Base-by-base conservation (phyloP, 1,140 invertebrate species). In the Lepidostoma basale region DNA sequence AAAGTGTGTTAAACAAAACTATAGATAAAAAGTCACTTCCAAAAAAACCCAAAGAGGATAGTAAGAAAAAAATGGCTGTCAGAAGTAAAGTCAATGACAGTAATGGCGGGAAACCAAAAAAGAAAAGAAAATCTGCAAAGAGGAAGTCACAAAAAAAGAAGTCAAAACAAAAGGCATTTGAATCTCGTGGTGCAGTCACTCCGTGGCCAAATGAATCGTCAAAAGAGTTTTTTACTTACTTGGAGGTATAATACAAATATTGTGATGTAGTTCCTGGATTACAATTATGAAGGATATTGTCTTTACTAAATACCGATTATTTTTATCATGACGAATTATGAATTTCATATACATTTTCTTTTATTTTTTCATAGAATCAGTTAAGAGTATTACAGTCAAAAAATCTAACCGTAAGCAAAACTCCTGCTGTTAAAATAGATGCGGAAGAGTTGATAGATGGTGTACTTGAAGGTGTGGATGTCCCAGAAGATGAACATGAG, bases 211-310 rank as follows among this genome's bases (percentile, higher is more conserved):
- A 70, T 40, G 59, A 77, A 49, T 74, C 80, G 45, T 77, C 74
- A 52, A 78, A 77, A 20, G 77, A 76, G 8, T 83, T 82, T 72
- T 81, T 83, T 75, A 75, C 73, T 58, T 79, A 78, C 30, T 75
- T 83, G 49, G 80, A 83, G 80, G 81, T 83, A 76, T 59, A 52
- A n/a, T n/a, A n/a, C n/a, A n/a, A n/a, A n/a, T n/a, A n/a, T n/a
- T n/a, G n/a, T n/a, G n/a, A n/a, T n/a, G n/a, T n/a, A n/a, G n/a
- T n/a, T n/a, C n/a, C n/a, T n/a, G n/a, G n/a, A n/a, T n/a, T n/a
- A n/a, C n/a, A n/a, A n/a, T n/a, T n/a, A n/a, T n/a, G n/a, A n/a
- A n/a, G n/a, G n/a, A n/a, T n/a, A n/a, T n/a, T n/a, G n/a, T n/a
- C n/a, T n/a, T n/a, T n/a, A n/a, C n/a, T n/a, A n/a, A n/a, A n/a